Percentiles rank a stretch among this genome's conserved stretches.
Evolutionary conservation across 2,888 invertebrate species (phyloP).

Genomic region (Heliconius charithonia): DNA sequence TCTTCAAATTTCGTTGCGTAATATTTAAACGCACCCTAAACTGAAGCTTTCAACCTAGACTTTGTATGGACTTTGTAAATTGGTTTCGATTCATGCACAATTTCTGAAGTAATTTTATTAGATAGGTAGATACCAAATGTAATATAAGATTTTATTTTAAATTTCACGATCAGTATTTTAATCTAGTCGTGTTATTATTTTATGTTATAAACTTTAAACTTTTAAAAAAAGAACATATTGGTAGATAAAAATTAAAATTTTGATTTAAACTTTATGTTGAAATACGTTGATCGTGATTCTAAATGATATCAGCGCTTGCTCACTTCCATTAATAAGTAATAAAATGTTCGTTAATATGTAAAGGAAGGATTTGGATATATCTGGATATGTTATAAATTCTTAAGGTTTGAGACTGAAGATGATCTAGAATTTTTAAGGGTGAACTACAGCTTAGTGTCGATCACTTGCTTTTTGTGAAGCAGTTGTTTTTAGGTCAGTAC

Average conservation of each 20-base stretch:
- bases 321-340: slow-evolving; percentile 59
- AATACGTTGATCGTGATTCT: slow-evolving; percentile 27
- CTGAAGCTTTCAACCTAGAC: slow-evolving; percentile 4
- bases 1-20: not conserved
- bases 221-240: not conserved
- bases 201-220: not conserved
- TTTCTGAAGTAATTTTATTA: slow-evolving; percentile 69
- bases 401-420: slow-evolving; percentile 56
- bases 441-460: slow-evolving; percentile 33
- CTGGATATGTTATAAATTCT: slow-evolving; percentile 43
- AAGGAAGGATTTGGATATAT: slow-evolving; percentile 42
- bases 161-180: slow-evolving; percentile 35
- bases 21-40: slow-evolving; percentile 31
- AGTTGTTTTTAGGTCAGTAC: slow-evolving; percentile 46
- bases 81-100: slow-evolving; percentile 73
- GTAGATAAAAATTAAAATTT: not conserved
- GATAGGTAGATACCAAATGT: slow-evolving; percentile 74
- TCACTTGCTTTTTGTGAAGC: slow-evolving; percentile 44
- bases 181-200: slow-evolving; percentile 40
- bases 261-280: not conserved
- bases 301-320: slow-evolving; percentile 64
- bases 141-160: slow-evolving; percentile 54
- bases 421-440: slow-evolving; percentile 44
- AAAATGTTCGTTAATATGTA: slow-evolving; percentile 41
- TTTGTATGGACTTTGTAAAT: slow-evolving; percentile 33